Evolutionary conservation across 2,113 vertebrate species (phyloP), one percentile per base, ranked within the genome.

Genomic region (Trogon surrucura): DNA sequence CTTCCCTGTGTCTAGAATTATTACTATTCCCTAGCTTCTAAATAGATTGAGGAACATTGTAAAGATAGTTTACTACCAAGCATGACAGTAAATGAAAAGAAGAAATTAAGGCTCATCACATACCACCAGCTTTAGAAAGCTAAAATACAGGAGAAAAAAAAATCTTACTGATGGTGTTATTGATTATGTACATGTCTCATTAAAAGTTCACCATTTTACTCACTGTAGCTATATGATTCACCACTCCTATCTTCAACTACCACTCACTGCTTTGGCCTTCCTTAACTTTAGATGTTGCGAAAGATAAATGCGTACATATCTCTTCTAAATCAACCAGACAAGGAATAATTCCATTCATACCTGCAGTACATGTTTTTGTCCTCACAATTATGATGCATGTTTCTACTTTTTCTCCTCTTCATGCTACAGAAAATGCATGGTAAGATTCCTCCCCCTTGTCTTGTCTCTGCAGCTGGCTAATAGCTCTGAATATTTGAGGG

Each of bases 21-120:
- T 72, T 80, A 54, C 13, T 74, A 22, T 54, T 62, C 12, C 67
- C 23, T 50, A 70, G 41, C 34, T 85, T 54, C 48, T n/a, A 80
- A 94, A 79, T 45, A 94, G n/a, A n/a, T 8, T 61, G 64, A 71
- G 34, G 18, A 88, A 85, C 25, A 16, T 72, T 65, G 41, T 80
- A 51, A 72, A 90, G 38, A 85, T 65, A 50, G 89, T 73, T 86
- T 79, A 82, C 48, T 95, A 57, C 80, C 32, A 13, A 82, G 53
- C 11, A 56, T 67, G 73, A 80, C 22, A 86, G 48, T 36, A 96
- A 95, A 91, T 88, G 19, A 93, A 94, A 96, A 95, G 25, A 95
- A 91, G 87, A 84, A 88, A 84, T 91, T 96, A 61, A 16, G 88
- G 79, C 70, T 93, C 18, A 56, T 91, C 65, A 51, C n/a, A 88